Evolutionary conservation across 2,113 vertebrate species (phyloP), one percentile per base, ranked within the genome.

Genomic region (Nycticryphes semicollaris): DNA sequence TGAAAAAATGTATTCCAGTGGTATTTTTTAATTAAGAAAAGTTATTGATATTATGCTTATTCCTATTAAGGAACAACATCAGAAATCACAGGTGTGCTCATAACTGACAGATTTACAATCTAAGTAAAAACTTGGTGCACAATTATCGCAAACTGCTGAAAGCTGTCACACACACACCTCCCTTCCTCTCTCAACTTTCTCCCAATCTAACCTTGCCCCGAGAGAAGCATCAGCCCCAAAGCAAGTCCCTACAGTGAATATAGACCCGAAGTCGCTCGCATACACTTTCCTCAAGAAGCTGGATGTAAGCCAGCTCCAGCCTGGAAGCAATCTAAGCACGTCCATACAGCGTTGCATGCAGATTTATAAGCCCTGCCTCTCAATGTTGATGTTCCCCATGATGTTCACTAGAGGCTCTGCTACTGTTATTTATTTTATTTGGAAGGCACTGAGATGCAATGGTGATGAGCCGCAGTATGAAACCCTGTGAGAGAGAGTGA

Each of bases 341-440:
- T 90, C 76, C 92, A 35, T 53, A 88, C 45, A 37, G 75, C 37
- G 72, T 20, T 90, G 91, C 74, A 92, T 87, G 91, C 89, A 96
- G 79, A 93, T 92, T 95, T 97, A 89, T 84, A 92, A 97, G 28
- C 91, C 76, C 80, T 93, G 94, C 63, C 64, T 90, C 93, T 86
- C 83, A 74, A 7, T 78, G 89, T 70, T 93, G 93, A 92, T 92
- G 83, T 84, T 94, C 86, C 94, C 92, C 80, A 89, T 72, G 60
- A 89, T 87, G 92, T 92, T 95, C 96, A 76, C 88, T 78, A 68
- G 73, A 74, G 76, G 64, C 89, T 95, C 89, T 87, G 90, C 88
- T 92, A 94, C 90, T 45, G 53, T 75, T 92, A 90, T 85, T 95
- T 94, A 93, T 90, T 95, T 95, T 96, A 95, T 92, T 90, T 92